Evolutionary conservation across 2,888 invertebrate genomes (phyloP), one percentile per base, ranked within the genome.

Genomic region (Meganola albula): DNA sequence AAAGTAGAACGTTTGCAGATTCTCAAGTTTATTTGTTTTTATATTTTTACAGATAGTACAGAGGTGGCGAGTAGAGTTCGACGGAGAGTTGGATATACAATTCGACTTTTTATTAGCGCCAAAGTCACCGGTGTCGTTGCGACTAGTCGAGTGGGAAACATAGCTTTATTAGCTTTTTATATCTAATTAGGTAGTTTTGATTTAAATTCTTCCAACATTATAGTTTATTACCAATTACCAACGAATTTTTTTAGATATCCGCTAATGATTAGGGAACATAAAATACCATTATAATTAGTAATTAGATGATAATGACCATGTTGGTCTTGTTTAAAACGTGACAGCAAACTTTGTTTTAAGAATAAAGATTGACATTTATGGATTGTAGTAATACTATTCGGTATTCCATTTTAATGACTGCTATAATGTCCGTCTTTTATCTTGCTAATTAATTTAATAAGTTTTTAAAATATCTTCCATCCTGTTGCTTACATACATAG

Each of bases 51-150:
- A 93, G 93, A 87, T 93, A 53, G 73, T 92, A 44, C 88, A 90
- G 53, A 89, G 89, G 55, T 95, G 93, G 76, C 87, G 91, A 31
- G 89, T 96, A 12, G 88, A 88, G 34, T 90, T 90, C 44, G 88
- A 89, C 24, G 88, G 91, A 8, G 90, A 92, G 24, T 68, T 96
- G 44, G 90, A 92, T 55, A 75, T 93, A 14, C 90, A 93, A 61
- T 95, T 94, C 61, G 94, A 95, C 67, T 96, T 95, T 75, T 83
- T 96, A 28, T 66, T 95, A 39, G 90, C 92, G 3, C 94, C 95
- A 2, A 91, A 92, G 68, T 89, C 90, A 5, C 93, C 93, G 10
- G 89, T 94, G 8, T 85, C 88, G 6, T 79, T 95, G 52, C 86
- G 87, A 34, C 88, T 95, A 53, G 84, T 84, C 37, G 90, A 92